Percentiles rank a stretch among this genome's conserved stretches.
Conservation (phyloP, 1,140 invertebrate genomes). For the Trichomalopsis sarcophagae region DNA sequence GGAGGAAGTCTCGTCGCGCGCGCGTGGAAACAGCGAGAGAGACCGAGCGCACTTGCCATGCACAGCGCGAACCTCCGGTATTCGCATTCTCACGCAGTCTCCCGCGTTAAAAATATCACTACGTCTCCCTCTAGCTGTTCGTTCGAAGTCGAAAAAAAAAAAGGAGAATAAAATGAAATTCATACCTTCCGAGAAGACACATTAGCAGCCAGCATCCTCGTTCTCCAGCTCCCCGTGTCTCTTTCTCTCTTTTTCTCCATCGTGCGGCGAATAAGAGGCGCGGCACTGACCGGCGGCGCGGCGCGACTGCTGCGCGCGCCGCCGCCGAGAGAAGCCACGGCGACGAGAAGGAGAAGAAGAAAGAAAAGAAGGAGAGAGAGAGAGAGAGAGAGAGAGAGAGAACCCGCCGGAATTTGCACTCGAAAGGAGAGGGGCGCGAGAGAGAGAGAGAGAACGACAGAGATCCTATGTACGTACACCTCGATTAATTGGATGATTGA, state of each 20-base stretch:
- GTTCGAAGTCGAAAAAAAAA: not conserved
- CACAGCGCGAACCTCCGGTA: not conserved
- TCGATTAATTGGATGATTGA: constrained; percentile 32
- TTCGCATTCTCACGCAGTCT: not conserved
- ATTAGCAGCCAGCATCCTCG: not conserved
- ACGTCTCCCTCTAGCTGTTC: no score
- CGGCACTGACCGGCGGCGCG: constrained; percentile 22
- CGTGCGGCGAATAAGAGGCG: not conserved
- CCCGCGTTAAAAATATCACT: not conserved
- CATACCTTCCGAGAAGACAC: not conserved
- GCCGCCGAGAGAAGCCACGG: not conserved
- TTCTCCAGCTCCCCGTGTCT: not conserved
- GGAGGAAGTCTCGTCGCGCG: constrained; percentile 33
- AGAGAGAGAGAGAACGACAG: not conserved
- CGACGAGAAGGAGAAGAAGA: not conserved
- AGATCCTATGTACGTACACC: not conserved
- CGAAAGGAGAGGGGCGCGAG: not conserved
- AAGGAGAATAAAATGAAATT: not conserved
- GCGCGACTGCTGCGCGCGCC: constrained; percentile 8
- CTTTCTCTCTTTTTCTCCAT: no score
- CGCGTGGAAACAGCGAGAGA: not conserved
- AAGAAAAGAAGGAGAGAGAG: constrained; percentile 1
- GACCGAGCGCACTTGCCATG: not conserved
- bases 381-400: constrained; percentile 23
- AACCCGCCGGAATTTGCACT: constrained; percentile 10